Percentiles rank a stretch among this genome's conserved stretches.
Evolutionary conservation across 92 coral and sea anemone genomes (phyloP).

Genomic region (Palythoa grandis): DNA sequence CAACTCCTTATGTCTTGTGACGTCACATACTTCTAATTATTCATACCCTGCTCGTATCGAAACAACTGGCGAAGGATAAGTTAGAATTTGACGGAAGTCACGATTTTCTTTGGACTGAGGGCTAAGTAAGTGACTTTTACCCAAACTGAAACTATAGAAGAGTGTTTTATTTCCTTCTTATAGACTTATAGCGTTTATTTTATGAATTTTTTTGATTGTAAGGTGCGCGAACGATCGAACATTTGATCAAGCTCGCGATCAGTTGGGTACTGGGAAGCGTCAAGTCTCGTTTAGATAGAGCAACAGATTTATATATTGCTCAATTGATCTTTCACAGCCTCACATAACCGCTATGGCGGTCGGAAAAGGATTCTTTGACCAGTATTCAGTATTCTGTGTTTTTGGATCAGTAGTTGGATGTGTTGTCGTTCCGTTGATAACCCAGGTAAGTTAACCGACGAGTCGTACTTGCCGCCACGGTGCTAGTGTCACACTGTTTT

Average conservation of each 20-base stretch:
- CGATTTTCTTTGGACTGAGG: constrained; percentile 39
- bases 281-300: constrained; percentile 17
- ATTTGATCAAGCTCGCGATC: constrained; percentile 36
- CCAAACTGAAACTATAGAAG: not conserved
- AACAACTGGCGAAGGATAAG: constrained; percentile 34
- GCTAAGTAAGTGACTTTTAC: constrained; percentile 34
- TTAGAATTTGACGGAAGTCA: constrained; percentile 43
- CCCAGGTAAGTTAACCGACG: constrained; percentile 75
- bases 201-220: not conserved
- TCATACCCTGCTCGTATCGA: constrained; percentile 24
- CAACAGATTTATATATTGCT: constrained; percentile 49
- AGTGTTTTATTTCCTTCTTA: not conserved
- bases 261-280: constrained; percentile 53
- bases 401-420: constrained; percentile 99
- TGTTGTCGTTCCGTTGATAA: constrained; percentile 98
- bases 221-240: constrained; percentile 25
- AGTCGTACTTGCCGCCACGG: not conserved
- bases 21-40: constrained; percentile 22
- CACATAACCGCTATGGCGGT: constrained; percentile 93
- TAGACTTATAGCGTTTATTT: not conserved
- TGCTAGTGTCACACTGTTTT: constrained; percentile 34
- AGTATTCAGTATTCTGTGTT: constrained; percentile 98
- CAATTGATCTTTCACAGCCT: constrained; percentile 63
- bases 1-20: not conserved
- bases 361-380: constrained; percentile 99